Evolutionary conservation across 2,797 vertebrate genomes (phyloP).

Genomic region (Syngnathus rostellatus): DNA sequence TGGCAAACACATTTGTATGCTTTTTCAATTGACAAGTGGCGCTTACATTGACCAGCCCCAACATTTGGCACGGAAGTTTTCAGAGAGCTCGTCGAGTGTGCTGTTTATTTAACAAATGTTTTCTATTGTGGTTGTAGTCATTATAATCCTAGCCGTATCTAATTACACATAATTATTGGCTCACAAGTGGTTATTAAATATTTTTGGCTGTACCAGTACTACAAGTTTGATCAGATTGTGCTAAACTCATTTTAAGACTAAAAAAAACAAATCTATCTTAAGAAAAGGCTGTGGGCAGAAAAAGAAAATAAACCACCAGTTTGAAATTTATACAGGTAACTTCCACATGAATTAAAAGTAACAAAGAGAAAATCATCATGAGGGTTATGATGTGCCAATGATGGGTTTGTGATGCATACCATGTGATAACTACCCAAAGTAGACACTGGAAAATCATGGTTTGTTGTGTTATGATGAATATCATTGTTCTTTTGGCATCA

Average conservation of each 20-base stretch:
- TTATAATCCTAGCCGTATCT: neutral
- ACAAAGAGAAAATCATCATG: slow-evolving; percentile 17
- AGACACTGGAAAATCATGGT: slow-evolving; percentile 48
- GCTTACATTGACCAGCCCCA: neutral
- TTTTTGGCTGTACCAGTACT: neutral
- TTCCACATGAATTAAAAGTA: neutral
- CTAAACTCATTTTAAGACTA: neutral
- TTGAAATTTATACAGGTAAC: neutral
- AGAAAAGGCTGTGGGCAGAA: neutral
- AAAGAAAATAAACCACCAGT: neutral
- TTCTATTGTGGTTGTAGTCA: neutral
- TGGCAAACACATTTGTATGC: neutral
- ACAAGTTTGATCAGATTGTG: neutral
- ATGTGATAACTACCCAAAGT: slow-evolving; percentile 28
- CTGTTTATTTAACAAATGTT: neutral
- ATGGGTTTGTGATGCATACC: slow-evolving; percentile 49
- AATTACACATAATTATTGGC: neutral
- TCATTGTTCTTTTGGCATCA: slow-evolving; percentile 32
- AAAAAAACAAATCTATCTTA: neutral
- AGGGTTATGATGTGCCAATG: slow-evolving; percentile 49
- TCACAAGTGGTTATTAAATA: neutral
- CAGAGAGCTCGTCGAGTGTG: too few species aligned
- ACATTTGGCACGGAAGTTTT: neutral
- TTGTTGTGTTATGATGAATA: slow-evolving; percentile 24
- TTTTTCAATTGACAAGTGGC: neutral